Evolutionary conservation across 1,140 invertebrate species (phyloP).

Genomic region (Limonius californicus): DNA sequence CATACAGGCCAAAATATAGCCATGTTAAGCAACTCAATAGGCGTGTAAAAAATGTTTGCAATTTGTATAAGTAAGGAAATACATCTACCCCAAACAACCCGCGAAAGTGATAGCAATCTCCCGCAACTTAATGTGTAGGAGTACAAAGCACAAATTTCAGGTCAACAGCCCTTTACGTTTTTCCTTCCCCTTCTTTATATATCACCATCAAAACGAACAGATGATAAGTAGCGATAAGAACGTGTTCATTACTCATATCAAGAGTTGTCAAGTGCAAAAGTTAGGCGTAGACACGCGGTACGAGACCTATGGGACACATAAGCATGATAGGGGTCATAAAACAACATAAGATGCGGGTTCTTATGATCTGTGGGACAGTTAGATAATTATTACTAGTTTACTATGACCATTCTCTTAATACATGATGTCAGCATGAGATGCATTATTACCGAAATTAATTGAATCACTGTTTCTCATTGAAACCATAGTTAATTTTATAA

Average conservation of each 20-base stretch:
- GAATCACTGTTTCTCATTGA: neutral
- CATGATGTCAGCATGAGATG: neutral
- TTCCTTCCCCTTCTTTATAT: constrained; percentile 5
- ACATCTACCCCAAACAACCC: neutral
- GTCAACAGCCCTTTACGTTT: constrained; percentile 9
- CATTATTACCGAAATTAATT: constrained; percentile 2
- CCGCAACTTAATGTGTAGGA: neutral
- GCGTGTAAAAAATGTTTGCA: neutral
- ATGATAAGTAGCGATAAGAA: constrained; percentile 17
- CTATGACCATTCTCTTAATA: constrained; percentile 12
- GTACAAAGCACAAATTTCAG: constrained; percentile 7
- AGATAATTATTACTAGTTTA: constrained; percentile 13
- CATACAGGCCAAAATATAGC: no score
- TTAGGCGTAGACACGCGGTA: constrained; percentile 10
- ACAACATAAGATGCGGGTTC: constrained; percentile 16
- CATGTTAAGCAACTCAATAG: no score
- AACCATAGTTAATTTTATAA: no score
- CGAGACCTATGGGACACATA: constrained; percentile 1
- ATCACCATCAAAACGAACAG: constrained; percentile 5
- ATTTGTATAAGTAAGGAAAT: neutral
- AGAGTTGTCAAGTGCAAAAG: constrained; percentile 23
- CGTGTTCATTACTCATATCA: constrained; percentile 22
- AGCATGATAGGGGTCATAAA: constrained; percentile 18
- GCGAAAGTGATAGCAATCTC: neutral
- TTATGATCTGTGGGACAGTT: constrained; percentile 4